Base-by-base conservation (phyloP, 2,113 vertebrate species). In the Eudorcas thomsonii region DNA sequence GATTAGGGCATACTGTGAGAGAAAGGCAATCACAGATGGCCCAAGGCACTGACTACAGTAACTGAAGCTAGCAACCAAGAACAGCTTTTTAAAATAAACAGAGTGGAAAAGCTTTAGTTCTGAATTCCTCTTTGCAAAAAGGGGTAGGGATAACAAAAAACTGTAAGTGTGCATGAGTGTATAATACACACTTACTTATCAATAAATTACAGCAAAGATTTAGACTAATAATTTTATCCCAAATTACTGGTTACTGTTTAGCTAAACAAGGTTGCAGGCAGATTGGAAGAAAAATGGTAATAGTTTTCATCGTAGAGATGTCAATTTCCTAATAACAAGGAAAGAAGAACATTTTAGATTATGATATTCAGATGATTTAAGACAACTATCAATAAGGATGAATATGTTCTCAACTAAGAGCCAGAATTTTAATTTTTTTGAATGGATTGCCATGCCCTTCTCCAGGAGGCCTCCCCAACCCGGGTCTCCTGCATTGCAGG, bases 41-140 rank as follows among this genome's bases (percentile, higher is more conserved):
- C 50, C 0, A 4, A 85, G 74, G 36, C 50, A 88, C 25, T 55
- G 43, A 84, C n/a, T 84, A 28, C 21, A 60, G 7, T 84, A 59
- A 55, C 19, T 81, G 25, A 88, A 85, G 30, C 64, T 62, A 83
- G 21, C 23, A 90, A 74, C 13, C 64, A 94, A 94, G 55, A 59
- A 83, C 11, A 77, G 48, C 8, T 50, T 86, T 86, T 94, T 64
- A 62, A 96, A 80, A 91, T 55, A 50, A 25, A 78, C 30, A 55
- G 4, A 52, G 19, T 83, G 7, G n/a, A 77, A 57, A 54, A 87
- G 6, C 25, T 83, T 52, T 83, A 90, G 39, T 88, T 94, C n/a
- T 57, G 36, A n/a, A 82, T 10, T 78, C 43, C 88, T 90, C 54
- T 94, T 90, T 92, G 23, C 30, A 87, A 90, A 97, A 26, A 33